phyloP scores from a whole-genome alignment of 2,888 invertebrate species.

The Smittia aterrima region DNA sequence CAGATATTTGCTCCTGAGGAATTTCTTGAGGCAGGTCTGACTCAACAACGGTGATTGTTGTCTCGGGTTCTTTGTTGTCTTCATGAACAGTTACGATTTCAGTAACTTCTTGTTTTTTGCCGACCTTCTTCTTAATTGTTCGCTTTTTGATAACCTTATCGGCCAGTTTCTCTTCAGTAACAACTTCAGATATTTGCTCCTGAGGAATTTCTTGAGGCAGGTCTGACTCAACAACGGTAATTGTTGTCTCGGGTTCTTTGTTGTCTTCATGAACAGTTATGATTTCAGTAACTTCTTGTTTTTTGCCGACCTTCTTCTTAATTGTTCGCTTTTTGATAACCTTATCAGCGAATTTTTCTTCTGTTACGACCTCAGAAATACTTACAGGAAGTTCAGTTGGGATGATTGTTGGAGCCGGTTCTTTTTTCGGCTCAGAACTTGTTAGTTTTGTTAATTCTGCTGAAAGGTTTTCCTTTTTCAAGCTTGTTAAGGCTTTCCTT shows the following conservation, averaged over 20 bases:
- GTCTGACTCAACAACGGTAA: constrained; percentile 45
- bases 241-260: constrained; percentile 49
- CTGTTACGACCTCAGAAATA: constrained; percentile 49
- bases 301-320: constrained; percentile 47
- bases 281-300: constrained; percentile 47
- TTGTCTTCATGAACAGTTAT: constrained; percentile 49
- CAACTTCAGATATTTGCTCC: constrained; percentile 41
- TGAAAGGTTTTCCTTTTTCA: too few species aligned
- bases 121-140: constrained; percentile 26
- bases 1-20: too few species aligned
- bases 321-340: constrained; percentile 45
- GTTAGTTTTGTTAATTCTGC: too few species aligned
- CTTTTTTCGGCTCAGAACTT: too few species aligned
- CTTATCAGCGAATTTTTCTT: constrained; percentile 46
- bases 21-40: constrained; percentile 43
- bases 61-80: constrained; percentile 44
- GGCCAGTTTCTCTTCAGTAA: constrained; percentile 40
- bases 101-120: constrained; percentile 49
- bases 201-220: constrained; percentile 25
- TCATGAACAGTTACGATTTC: constrained; percentile 47
- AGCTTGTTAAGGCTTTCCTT: too few species aligned
- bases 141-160: constrained; percentile 34
- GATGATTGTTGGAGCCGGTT: too few species aligned
- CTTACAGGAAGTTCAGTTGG: too few species aligned
- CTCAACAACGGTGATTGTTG: too few species aligned